A percentile compares a stretch with the other conserved stretches of the same genome.
Evolutionary conservation across 2,797 vertebrate genomes (phyloP).

Genomic region (Leptodon cayanensis): DNA sequence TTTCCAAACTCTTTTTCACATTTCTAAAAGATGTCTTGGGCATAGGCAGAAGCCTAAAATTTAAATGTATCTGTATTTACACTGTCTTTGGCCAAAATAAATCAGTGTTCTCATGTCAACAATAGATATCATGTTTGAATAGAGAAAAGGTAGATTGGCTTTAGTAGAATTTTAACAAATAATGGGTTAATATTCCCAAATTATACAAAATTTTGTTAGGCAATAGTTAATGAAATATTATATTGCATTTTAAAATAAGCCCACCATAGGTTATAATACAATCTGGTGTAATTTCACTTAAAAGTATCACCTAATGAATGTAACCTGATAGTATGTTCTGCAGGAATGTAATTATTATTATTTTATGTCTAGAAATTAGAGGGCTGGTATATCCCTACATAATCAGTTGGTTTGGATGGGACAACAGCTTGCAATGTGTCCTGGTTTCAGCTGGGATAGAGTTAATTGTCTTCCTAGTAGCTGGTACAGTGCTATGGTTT

Average conservation of each 20-base stretch:
- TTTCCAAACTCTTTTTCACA: not conserved
- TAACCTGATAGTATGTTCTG: not conserved
- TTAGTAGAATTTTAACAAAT: not conserved
- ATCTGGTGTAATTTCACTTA: not conserved
- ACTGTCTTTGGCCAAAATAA: not conserved
- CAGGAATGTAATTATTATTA: not conserved
- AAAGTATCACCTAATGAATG: not conserved
- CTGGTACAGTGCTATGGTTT: too few relatives aligned
- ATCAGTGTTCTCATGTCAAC: not conserved
- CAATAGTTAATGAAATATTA: not conserved
- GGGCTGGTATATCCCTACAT: not conserved
- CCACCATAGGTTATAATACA: rapidly evolving
- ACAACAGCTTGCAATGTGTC: not conserved
- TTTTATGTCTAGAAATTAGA: not conserved
- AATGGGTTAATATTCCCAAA: not conserved
- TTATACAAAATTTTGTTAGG: not conserved
- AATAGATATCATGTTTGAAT: not conserved
- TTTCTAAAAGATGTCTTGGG: not conserved
- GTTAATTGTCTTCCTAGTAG: too few relatives aligned
- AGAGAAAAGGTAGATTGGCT: not conserved
- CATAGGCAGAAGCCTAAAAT: not conserved
- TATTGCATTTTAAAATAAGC: not conserved
- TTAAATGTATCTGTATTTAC: not conserved
- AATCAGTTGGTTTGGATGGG: not conserved
- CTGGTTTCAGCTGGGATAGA: too few relatives aligned